phyloP scores from a whole-genome alignment of 37 sponge, comb jelly and placozoan genomes.

The Mnemiopsis leidyi region DNA sequence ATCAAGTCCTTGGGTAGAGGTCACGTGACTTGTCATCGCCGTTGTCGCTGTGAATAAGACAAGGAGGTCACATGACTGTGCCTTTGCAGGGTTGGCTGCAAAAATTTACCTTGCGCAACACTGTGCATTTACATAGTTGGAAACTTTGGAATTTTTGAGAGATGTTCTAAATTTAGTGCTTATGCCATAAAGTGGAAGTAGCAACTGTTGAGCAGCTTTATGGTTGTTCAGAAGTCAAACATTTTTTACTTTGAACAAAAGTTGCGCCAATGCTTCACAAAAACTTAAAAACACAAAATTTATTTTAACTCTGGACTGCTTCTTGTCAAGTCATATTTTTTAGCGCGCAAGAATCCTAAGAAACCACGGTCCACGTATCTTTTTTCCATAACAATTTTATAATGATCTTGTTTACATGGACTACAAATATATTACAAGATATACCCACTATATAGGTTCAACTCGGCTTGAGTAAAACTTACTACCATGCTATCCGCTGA shows the following conservation, averaged over 20 bases:
- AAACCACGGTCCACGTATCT: neutral
- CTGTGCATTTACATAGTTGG: neutral
- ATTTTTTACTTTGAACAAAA: neutral
- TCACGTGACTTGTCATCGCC: neutral
- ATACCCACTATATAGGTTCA: neutral
- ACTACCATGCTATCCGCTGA: no score
- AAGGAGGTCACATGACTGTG: neutral
- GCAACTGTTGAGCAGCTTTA: neutral
- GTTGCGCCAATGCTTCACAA: neutral
- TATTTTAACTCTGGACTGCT: no score
- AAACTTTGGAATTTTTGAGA: neutral
- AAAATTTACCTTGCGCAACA: neutral
- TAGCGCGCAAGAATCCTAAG: neutral
- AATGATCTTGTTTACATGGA: no score
- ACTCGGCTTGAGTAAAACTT: no score
- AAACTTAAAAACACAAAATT: neutral
- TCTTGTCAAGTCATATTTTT: no score
- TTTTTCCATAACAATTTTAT: neutral
- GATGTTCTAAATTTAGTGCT: neutral
- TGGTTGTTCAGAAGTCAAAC: neutral
- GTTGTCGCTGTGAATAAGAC: neutral
- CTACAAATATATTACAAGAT: neutral
- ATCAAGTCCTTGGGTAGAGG: neutral
- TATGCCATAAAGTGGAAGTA: neutral
- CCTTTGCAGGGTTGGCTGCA: neutral